Percentiles rank a stretch among this genome's conserved stretches.
Conservation (phyloP, 2,797 vertebrate species). For the Schizopygopsis pylzovi region DNA sequence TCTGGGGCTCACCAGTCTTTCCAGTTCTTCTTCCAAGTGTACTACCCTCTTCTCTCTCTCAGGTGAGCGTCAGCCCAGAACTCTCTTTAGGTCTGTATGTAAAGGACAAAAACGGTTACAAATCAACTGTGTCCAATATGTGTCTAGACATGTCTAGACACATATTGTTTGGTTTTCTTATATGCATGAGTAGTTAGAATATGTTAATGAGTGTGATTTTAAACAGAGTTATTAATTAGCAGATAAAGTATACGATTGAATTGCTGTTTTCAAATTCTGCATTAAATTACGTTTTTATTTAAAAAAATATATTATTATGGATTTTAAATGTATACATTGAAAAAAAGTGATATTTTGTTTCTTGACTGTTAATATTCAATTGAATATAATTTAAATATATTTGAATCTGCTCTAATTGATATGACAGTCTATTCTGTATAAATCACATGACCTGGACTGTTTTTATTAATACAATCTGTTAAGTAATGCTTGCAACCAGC, state of each 20-base stretch:
- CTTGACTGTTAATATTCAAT: not conserved
- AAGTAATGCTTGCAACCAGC: not conserved
- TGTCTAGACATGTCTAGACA: not conserved
- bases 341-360: not conserved
- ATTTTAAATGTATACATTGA: not conserved
- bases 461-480: not conserved
- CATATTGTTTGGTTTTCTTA: not conserved
- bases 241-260: not conserved
- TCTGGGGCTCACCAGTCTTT: constrained; percentile 66
- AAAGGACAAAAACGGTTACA: constrained; percentile 13
- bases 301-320: not conserved
- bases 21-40: constrained; percentile 69
- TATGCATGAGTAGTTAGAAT: not conserved
- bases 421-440: not conserved
- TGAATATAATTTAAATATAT: not conserved
- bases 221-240: not conserved
- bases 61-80: constrained; percentile 58
- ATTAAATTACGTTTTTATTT: not conserved
- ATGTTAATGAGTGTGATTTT: not conserved
- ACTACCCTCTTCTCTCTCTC: constrained; percentile 61
- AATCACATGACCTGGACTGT: not conserved
- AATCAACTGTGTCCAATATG: not conserved
- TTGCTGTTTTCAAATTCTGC: not conserved
- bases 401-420: not conserved
- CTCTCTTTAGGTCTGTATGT: constrained; percentile 29